Evolutionary conservation across 2,797 vertebrate genomes (phyloP), one percentile per base, ranked within the genome.

Genomic region (Chiroxiphia lanceolata): DNA sequence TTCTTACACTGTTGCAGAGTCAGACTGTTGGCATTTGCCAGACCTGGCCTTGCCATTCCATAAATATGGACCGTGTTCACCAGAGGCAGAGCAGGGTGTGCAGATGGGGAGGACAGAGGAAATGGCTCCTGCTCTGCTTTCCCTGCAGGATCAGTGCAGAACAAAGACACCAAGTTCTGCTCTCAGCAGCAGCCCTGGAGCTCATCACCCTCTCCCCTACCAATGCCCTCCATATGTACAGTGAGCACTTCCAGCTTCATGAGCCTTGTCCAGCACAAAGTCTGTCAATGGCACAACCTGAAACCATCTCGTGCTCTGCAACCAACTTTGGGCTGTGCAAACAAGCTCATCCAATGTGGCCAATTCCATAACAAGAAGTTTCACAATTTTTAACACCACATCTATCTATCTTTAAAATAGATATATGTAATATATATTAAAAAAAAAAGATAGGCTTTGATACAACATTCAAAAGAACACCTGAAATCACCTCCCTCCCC

Each of bases 221-320:
- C 4, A 3, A 42, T 38, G 33, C 38, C 25, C 60, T 68, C 14
- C 1, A 15, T 4, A 17, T 1, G 0, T 0, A 23, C 5, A 40
- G 44, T 9, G 8, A 61, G 51, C 11, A 5, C 19, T 44, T 59
- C 23, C 68, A 79, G 38, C 64, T 40, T 36, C 15, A 1, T 42
- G 12, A 68, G 23, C 75, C 38, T 1, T 10, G 31, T 23, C 47
- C 63, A 27, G 44, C 0, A 1, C 15, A 15, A 83, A 83, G 9
- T 8, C 42, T 50, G 11, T 25, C 26, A 0, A 0, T 5, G 36
- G 45, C 45, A 71, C 19, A 36, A 23, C 54, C 45, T 12, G 22
- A 63, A 59, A 71, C 22, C 50, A 26, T 15, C 51, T 40, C 47
- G 5, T 1, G 7, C 36, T 68, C 65, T 23, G 22, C 65, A 64